phyloP scores from a whole-genome alignment of 1,140 invertebrate species.

The Drosophila athabasca region DNA sequence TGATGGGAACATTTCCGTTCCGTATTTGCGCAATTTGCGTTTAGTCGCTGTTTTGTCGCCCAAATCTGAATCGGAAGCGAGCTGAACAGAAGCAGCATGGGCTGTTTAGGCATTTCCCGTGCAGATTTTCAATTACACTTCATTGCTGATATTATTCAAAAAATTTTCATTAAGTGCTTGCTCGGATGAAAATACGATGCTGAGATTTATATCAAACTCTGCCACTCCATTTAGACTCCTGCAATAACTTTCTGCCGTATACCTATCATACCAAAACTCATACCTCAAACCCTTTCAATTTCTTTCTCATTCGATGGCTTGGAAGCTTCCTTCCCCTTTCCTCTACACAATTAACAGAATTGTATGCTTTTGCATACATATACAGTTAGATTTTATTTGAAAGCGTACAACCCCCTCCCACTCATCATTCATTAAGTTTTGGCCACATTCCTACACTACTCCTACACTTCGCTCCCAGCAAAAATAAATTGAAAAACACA shows the following conservation, averaged over 20 bases:
- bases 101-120: conserved; percentile 30
- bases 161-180: not conserved
- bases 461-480: not conserved
- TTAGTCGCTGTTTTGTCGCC: conserved; percentile 22
- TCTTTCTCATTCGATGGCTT: not conserved
- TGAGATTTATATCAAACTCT: no score
- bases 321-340: conserved; percentile 6
- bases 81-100: not conserved
- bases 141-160: not conserved
- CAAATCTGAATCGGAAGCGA: conserved; percentile 16
- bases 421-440: conserved; percentile 1
- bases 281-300: not conserved
- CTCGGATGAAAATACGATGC: no score
- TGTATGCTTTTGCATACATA: conserved; percentile 22
- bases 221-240: no score
- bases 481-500: conserved; percentile 54
- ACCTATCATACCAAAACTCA: no score
- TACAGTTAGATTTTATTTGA: conserved; percentile 36
- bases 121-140: conserved; percentile 37
- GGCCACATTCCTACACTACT: not conserved
- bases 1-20: conserved; percentile 72
- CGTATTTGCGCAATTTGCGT: conserved; percentile 72
- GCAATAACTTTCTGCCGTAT: not conserved
- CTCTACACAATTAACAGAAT: conserved; percentile 36
- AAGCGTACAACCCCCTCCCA: conserved; percentile 16